phyloP scores from a whole-genome alignment of 2,797 vertebrate genomes.

The Australoheros facetus region DNA sequence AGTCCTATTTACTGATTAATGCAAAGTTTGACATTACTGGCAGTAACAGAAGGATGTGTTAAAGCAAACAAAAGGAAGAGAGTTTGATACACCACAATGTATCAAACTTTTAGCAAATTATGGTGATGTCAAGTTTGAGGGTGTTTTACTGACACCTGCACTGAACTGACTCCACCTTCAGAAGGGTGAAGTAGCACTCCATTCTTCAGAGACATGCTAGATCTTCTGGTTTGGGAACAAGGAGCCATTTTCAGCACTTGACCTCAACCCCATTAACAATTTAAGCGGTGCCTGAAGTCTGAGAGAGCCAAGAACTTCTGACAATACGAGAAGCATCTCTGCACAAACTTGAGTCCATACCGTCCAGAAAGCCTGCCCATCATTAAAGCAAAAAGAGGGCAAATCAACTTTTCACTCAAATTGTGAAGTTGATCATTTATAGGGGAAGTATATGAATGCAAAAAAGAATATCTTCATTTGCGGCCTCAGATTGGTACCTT shows the following conservation, averaged over 20 bases:
- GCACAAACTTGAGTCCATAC: not conserved
- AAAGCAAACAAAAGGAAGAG: not conserved
- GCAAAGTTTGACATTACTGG: not conserved
- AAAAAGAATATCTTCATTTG: not conserved
- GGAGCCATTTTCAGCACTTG: not conserved
- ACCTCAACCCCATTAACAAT: not conserved
- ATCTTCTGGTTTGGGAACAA: not conserved
- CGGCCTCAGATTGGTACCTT: not conserved
- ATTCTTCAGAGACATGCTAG: not conserved
- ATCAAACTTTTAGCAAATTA: not conserved
- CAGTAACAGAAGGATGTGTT: not conserved
- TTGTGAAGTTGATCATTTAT: not conserved
- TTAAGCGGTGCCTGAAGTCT: not conserved
- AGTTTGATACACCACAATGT: not conserved
- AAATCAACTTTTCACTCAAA: not conserved
- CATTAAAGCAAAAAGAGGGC: not conserved
- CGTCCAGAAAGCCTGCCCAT: not conserved
- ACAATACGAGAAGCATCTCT: not conserved
- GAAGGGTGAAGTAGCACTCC: not conserved
- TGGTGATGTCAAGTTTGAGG: not conserved
- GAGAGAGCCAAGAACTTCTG: not conserved
- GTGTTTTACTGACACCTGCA: not conserved
- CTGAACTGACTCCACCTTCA: not conserved
- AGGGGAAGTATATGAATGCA: too few relatives aligned
- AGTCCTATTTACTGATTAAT: not conserved